Evolutionary conservation across 2,113 vertebrate species (phyloP), one percentile per base, ranked within the genome.

Genomic region (Megaceryle torquata): DNA sequence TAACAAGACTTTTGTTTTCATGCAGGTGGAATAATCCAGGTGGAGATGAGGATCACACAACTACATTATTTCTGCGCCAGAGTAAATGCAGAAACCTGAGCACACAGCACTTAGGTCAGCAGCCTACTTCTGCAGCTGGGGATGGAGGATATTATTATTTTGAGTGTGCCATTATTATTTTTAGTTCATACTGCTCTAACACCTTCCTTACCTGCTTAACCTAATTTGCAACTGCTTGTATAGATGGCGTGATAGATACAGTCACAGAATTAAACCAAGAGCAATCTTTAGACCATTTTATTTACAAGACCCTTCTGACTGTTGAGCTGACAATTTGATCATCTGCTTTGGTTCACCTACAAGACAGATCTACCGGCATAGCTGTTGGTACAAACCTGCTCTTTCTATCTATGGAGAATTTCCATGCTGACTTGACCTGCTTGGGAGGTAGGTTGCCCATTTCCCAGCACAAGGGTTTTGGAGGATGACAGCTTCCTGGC

Each of bases 71-170:
- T 88, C 43, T 82, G 12, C 35, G 53, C 31, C 51, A 81, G 69
- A 61, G 86, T 57, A 88, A 75, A 81, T 54, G 69, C 5, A 28
- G 61, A 84, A 75, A 70, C 6, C 16, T 64, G 72, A 74, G 37
- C 14, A 41, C 31, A 14, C 9, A 35, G 6, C 57, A 82, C 69
- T 86, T 57, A 61, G 51, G 43, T 83, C 91, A 90, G 85, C 90
- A 95, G 43, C 93, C 92, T 86, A 67, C 64, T 94, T 96, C 51
- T 81, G 76, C 79, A 89, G 60, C 68, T 86, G 88, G 24, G 14
- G 31, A 78, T 33, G 43, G 15, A 67, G n/a, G 54, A 74, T 39
- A 86, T 67, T 48, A 81, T 63, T 83, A 78, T 81, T 96, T 63
- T 60, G 68, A 75, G 9, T 13, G 7, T 43, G 43, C 13, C 59